Conservation (phyloP, 2,888 invertebrate genomes). For the Epinotia bilunana region DNA sequence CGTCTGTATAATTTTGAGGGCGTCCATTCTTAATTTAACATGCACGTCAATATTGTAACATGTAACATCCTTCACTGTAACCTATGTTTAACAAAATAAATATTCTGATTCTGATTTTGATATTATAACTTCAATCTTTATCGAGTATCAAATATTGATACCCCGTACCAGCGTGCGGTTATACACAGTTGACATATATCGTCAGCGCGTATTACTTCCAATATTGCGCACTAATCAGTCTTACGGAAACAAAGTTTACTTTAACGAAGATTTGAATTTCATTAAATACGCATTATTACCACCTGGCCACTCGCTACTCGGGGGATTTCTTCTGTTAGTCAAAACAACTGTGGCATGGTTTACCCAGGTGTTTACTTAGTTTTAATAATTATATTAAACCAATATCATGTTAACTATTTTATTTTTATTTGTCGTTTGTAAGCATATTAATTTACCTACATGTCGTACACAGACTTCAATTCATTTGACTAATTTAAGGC, state of each 20-base stretch:
- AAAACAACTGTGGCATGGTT: slow-evolving; percentile 12
- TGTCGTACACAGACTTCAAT: too few species aligned
- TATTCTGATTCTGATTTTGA: too few species aligned
- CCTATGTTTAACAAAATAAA: too few species aligned
- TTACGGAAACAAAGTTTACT: slow-evolving; percentile 41
- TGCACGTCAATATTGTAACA: too few species aligned
- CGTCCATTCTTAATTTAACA: too few species aligned
- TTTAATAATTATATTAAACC: background rate
- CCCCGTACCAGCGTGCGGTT: background rate
- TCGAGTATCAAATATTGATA: slow-evolving; percentile 6
- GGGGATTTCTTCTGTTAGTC: slow-evolving; percentile 1
- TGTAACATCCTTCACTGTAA: too few species aligned
- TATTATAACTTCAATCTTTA: background rate
- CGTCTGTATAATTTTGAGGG: too few species aligned
- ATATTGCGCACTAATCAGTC: slow-evolving; percentile 38
- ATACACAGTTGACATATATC: background rate
- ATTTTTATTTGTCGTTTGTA: background rate
- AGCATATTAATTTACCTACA: too few species aligned
- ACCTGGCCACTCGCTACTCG: slow-evolving; percentile 30
- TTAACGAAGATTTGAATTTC: slow-evolving; percentile 41
- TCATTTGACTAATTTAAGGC: too few species aligned
- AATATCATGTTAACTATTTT: background rate
- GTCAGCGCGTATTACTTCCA: slow-evolving; percentile 32
- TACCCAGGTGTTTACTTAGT: background rate
- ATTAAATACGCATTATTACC: slow-evolving; percentile 41